Evolutionary conservation across 2,888 invertebrate genomes (phyloP).

Genomic region (Aradus depressus): DNA sequence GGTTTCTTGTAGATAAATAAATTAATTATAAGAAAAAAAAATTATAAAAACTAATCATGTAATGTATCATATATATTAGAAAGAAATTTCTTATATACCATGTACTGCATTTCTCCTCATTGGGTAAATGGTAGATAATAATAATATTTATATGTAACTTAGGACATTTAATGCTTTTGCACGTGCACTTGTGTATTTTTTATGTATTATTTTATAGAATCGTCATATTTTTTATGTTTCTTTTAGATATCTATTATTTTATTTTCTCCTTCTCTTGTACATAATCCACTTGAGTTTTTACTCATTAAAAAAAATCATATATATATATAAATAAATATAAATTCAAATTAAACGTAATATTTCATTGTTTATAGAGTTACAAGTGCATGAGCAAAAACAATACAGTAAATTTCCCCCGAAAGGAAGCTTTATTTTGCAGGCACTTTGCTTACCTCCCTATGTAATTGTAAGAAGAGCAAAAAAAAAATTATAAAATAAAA

Average conservation of each 20-base stretch:
- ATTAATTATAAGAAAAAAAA: constrained; percentile 12
- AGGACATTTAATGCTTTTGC: constrained; percentile 21
- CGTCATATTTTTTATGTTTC: constrained; percentile 12
- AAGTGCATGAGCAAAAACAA: constrained; percentile 25
- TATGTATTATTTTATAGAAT: constrained; percentile 9
- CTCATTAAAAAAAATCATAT: not conserved
- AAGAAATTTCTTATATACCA: constrained; percentile 17
- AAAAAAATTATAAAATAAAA: not conserved
- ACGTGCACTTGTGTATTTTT: constrained; percentile 21
- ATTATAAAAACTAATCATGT: constrained; percentile 18
- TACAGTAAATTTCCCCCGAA: constrained; percentile 10
- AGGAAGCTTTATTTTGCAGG: constrained; percentile 13
- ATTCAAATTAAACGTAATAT: constrained; percentile 10
- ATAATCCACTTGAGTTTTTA: too few relatives aligned
- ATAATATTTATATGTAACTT: constrained; percentile 16
- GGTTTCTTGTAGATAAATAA: constrained; percentile 16
- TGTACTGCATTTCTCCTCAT: constrained; percentile 19
- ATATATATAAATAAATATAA: constrained; percentile 9
- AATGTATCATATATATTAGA: constrained; percentile 19
- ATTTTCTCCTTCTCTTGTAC: too few relatives aligned
- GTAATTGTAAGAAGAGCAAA: too few relatives aligned
- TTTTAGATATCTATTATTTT: constrained; percentile 11
- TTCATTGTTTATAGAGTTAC: constrained; percentile 13
- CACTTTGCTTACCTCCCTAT: constrained; percentile 18
- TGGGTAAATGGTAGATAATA: constrained; percentile 16